Evolutionary conservation across 2,113 vertebrate genomes (phyloP), one percentile per base, ranked within the genome.

Genomic region (Brienomyrus longianalis): DNA sequence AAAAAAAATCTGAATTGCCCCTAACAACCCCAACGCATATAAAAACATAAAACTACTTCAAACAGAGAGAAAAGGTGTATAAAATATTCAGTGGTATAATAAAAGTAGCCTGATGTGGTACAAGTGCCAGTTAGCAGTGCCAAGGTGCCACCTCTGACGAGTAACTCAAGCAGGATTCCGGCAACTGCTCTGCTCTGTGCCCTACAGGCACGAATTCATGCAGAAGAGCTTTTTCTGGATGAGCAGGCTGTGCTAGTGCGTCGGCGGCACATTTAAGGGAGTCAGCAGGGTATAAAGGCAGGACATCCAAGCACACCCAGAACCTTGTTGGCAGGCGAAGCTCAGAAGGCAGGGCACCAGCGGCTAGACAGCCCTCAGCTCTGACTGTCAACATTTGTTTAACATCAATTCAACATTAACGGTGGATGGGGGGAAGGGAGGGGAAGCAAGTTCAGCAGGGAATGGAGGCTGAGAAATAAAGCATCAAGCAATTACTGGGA

Each of bases 161-260:
- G 31, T 19, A 39, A 13, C 31, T 43, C 74, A 7, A 43, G 35
- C 35, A 31, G 62, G 62, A 70, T 5, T 70, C n/a, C 62, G 3
- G 62, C 62, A 70, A 27, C n/a, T 8, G 10, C 31, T n/a, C 74
- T 43, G 35, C 74, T 39, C 35, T 86, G 48, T 54, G 85, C 50
- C 48, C 48, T 86, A 50, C 85, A 54, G 85, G 50, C 51, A 80
- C 13, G 35, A 80, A 80, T 80, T 43, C 74, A 43, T 6, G 74
- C 74, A 80, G 74, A 39, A 77, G 70, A 80, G 35, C 74, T 39
- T 80, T 80, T 80, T 43, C 74, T 43, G 74, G 74, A 35, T 80
- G 74, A 80, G 84, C 91, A 90, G 87, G 80, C 90, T 59, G 83
- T 59, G 8, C 80, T 91, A 23, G 9, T 87, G 19, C 45, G 6